These are phyloP conservation scores for Falco rusticolus DNA, from an alignment of 2,797 vertebrate genomes.

Conservation along the genomic window DNA sequence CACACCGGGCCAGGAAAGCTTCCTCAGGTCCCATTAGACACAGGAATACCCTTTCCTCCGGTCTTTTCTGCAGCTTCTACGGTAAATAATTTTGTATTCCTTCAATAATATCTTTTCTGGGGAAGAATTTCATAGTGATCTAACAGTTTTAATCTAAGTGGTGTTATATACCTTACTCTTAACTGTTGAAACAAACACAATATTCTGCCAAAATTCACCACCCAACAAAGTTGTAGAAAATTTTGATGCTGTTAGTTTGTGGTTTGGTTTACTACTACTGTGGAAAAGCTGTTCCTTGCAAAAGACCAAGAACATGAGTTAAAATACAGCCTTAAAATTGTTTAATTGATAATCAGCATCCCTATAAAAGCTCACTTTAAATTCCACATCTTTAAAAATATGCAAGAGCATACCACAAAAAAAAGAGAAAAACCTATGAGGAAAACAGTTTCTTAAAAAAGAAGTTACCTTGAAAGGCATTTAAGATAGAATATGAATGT, in stretches of 20 bases:
- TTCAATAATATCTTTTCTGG: neutral
- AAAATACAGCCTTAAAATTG: neutral
- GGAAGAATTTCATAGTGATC: neutral
- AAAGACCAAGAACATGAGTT: neutral
- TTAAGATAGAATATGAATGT: neutral
- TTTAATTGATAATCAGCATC: neutral
- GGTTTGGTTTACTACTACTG: neutral
- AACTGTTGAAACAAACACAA: neutral
- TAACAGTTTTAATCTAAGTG: neutral
- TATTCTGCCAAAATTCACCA: neutral
- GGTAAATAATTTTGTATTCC: slow-evolving; percentile 77
- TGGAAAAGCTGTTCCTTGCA: neutral
- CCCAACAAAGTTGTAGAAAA: neutral
- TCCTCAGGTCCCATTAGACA: slow-evolving; percentile 88
- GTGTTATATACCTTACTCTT: neutral
- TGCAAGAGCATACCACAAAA: neutral
- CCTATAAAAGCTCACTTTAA: neutral
- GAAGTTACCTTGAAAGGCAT: neutral
- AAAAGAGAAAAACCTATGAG: neutral
- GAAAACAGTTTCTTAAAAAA: neutral
- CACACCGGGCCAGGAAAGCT: slow-evolving; percentile 96
- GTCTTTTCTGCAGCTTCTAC: slow-evolving; percentile 90
- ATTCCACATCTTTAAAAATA: neutral
- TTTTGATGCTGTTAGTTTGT: neutral
- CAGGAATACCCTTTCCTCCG: slow-evolving; percentile 93